Conservation (phyloP, 2,797 vertebrate species). For the Paguma larvata region DNA sequence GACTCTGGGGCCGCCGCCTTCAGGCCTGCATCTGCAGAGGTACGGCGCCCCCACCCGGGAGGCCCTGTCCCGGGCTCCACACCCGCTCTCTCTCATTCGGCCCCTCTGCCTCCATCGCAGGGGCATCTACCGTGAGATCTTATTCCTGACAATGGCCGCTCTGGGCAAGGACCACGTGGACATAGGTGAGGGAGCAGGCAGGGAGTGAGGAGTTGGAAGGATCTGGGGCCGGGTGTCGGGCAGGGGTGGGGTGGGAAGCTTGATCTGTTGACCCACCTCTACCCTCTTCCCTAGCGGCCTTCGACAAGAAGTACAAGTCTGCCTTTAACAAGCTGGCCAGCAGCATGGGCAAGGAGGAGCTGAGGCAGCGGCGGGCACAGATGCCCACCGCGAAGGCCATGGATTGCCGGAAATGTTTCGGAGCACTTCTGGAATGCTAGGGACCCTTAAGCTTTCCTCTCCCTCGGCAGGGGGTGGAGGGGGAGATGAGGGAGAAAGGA, state of each 20-base stretch:
- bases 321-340: constrained; percentile 91
- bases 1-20: constrained; percentile 88
- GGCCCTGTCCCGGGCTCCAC: background rate
- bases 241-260: background rate
- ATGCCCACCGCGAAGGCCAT: constrained; percentile 93
- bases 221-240: background rate
- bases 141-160: constrained; percentile 95
- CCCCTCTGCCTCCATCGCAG: constrained; percentile 81
- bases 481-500: constrained; percentile 36
- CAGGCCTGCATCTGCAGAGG: constrained; percentile 82
- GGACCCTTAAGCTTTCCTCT: constrained; percentile 56
- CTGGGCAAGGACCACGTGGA: constrained; percentile 95
- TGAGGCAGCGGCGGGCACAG: constrained; percentile 91
- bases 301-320: constrained; percentile 95
- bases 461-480: background rate
- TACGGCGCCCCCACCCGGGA: constrained; percentile 33
- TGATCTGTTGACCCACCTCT: background rate
- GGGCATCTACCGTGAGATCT: constrained; percentile 95
- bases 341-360: constrained; percentile 91
- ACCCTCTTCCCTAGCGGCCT: constrained; percentile 88
- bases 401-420: constrained; percentile 95
- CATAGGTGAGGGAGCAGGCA: constrained; percentile 80
- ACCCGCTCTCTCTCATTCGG: background rate
- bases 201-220: background rate
- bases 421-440: constrained; percentile 93